These are phyloP conservation scores for Smittia aterrima DNA, from an alignment of 2,888 invertebrate genomes.

Conservation along the genomic window DNA sequence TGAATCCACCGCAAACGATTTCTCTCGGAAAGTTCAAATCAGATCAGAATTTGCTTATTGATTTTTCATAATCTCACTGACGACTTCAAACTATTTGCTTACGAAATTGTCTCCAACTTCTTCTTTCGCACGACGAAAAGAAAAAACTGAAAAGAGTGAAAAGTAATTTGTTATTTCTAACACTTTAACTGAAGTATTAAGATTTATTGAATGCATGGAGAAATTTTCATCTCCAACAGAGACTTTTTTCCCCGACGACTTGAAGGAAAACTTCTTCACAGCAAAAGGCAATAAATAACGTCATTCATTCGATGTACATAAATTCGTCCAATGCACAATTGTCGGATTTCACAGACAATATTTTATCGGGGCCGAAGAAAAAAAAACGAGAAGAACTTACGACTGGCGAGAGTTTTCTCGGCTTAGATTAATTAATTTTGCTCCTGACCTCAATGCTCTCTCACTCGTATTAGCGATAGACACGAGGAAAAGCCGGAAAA, in stretches of 20 bases:
- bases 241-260: neutral
- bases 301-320: conserved; percentile 39
- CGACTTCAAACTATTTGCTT: neutral
- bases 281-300: conserved; percentile 38
- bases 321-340: conserved; percentile 41
- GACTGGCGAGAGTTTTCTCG: neutral
- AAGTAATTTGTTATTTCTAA: conserved; percentile 41
- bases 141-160: conserved; percentile 12
- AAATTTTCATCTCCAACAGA: conserved; percentile 30
- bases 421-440: conserved; percentile 25
- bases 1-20: neutral
- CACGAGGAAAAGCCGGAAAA: neutral
- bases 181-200: conserved; percentile 41
- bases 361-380: neutral
- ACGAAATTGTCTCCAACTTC: conserved; percentile 4
- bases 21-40: neutral
- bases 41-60: neutral
- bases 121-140: neutral
- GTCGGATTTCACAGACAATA: conserved; percentile 39
- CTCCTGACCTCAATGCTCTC: conserved; percentile 29
- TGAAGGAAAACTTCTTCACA: conserved; percentile 17
- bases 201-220: conserved; percentile 41
- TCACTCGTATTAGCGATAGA: neutral
- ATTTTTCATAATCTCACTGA: conserved; percentile 17
- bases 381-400: neutral